Evolutionary conservation across 2,113 vertebrate species (phyloP), one percentile per base, ranked within the genome.

Genomic region (Anarhynchus alexandrinus): DNA sequence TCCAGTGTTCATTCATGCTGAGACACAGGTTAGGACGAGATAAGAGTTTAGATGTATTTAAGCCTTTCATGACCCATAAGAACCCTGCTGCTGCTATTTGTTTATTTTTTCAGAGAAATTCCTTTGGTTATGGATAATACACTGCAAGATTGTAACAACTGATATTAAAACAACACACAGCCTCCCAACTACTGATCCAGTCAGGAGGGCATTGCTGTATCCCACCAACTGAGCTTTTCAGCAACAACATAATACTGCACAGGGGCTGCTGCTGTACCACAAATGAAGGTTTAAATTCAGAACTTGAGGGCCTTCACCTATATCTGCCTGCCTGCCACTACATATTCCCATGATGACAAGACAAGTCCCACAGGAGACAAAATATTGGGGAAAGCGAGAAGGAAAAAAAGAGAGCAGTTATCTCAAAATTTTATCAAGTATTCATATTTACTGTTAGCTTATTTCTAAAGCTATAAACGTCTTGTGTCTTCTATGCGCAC

Each of bases 201-300:
- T 18, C 30, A 14, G 52, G 18, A 43, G 7, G 3, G 29, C 32
- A 19, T 5, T 18, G 15, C 36, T 54, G 25, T 3, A 19, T 15
- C 21, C 34, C 25, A 23, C 26, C 0, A 0, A 6, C 15, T 1
- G 0, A 59, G 18, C 29, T 23, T 32, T 23, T 19, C 34, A 49
- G 18, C 21, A 79, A 23, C n/a, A 49, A 25, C 5, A 0, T 5
- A 34, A 8, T 12, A 38, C 19, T 29, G 16, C 32, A 34, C 3
- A 1, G 6, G 5, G 73, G 29, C 22, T 36, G n/a, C n/a, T 23
- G 21, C 54, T 36, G 17, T 5, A 55, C 15, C n/a, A 32, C 55
- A 69, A 74, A 26, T 5, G 1, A 49, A 36, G 15, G 12, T 43
- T 38, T 25, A 29, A 36, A 43, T 43, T 57, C 58, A 49, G 26